Conservation (phyloP, 2,888 invertebrate species). For the Hyppa rectilinea region DNA sequence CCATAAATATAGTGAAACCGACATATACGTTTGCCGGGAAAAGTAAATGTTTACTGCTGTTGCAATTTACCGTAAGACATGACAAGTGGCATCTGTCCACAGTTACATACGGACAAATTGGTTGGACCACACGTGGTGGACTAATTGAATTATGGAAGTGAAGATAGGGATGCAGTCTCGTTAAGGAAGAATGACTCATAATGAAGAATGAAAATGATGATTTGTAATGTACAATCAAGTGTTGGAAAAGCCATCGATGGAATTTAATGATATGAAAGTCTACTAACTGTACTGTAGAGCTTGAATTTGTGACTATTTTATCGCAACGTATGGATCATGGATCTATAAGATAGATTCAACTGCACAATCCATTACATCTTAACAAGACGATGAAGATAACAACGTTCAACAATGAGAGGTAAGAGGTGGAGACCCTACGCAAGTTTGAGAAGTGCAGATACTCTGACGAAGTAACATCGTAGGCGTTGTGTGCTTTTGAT, state of each 20-base stretch:
- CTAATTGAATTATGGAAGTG: constrained; percentile 28
- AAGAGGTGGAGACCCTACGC: constrained; percentile 48
- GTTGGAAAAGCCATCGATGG: neutral
- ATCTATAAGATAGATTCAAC: constrained; percentile 22
- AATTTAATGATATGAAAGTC: neutral
- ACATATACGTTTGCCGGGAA: constrained; percentile 27
- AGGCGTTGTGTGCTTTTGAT: constrained; percentile 59
- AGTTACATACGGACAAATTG: constrained; percentile 61
- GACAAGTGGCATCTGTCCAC: constrained; percentile 69
- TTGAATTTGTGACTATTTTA: constrained; percentile 13
- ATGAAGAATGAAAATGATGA: neutral
- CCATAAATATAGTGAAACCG: constrained; percentile 9
- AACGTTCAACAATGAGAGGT: constrained; percentile 31
- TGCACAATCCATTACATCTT: constrained; percentile 29
- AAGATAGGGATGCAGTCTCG: constrained; percentile 17
- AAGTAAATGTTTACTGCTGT: constrained; percentile 48
- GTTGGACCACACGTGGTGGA: constrained; percentile 35
- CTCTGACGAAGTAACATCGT: constrained; percentile 42
- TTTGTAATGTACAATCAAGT: neutral
- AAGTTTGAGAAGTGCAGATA: constrained; percentile 46
- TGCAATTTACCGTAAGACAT: constrained; percentile 65
- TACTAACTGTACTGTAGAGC: no score
- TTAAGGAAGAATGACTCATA: constrained; percentile 1
- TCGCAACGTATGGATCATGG: neutral
- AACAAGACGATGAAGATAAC: constrained; percentile 48